Conservation (phyloP, 2,888 invertebrate species). For the Rhagophthalmus giganteus region DNA sequence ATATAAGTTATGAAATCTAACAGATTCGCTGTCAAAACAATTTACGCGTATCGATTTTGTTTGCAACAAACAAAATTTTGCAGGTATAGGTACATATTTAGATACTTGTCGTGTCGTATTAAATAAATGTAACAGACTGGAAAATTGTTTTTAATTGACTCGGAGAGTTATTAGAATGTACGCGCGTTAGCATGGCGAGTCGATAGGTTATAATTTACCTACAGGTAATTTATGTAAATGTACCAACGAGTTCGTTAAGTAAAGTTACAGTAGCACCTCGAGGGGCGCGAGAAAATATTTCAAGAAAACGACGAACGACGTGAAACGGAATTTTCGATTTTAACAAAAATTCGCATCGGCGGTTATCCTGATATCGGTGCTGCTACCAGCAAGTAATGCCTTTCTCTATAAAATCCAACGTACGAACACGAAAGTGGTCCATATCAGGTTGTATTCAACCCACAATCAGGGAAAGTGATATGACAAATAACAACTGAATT, state of each 20-base stretch:
- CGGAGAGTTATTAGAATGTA: not conserved
- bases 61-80: no score
- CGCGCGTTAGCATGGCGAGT: not conserved
- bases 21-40: no score
- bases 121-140: not conserved
- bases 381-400: slow-evolving; percentile 22
- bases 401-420: slow-evolving; percentile 23
- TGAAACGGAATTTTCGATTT: slow-evolving; percentile 9
- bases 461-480: slow-evolving; percentile 24
- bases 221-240: slow-evolving; percentile 21
- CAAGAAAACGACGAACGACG: not conserved
- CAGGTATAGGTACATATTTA: no score
- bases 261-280: slow-evolving; percentile 1
- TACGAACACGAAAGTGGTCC: slow-evolving; percentile 22
- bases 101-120: not conserved
- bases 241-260: slow-evolving; percentile 17
- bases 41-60: no score
- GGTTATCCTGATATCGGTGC: slow-evolving; percentile 15
- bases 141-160: not conserved
- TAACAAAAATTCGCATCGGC: slow-evolving; percentile 6
- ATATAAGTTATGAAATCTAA: no score
- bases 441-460: slow-evolving; percentile 9
- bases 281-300: not conserved
- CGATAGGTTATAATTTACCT: slow-evolving; percentile 21
- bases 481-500: slow-evolving; percentile 40